Base-by-base conservation (phyloP, 2,113 vertebrate genomes). In the Pteronura brasiliensis region DNA sequence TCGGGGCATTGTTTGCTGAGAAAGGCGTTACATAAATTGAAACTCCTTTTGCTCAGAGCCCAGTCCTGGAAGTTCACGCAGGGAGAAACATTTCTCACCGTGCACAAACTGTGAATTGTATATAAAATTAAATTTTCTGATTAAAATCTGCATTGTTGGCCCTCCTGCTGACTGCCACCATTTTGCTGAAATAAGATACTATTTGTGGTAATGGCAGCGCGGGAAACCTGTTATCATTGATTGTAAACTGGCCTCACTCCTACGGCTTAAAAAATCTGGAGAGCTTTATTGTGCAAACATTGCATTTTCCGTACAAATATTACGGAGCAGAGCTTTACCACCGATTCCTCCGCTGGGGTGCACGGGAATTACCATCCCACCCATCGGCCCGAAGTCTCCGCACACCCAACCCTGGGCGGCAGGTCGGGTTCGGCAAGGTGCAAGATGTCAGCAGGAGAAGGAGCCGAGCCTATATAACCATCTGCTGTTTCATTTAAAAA, bases 51-150 rank as follows among this genome's bases (percentile, higher is more conserved):
- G 42, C 98, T 95, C 27, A 7, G 96, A 98, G 97, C 97, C 18
- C 20, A 9, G 74, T 98, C 96, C 96, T n/a, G 98, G 84, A 97
- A 77, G 90, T 97, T 93, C 94, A 81, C 29, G 97, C 93, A 34
- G 94, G 27, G 89, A 97, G 92, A 97, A 98, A 95, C 96, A 93
- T 96, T 98, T 99, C 98, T 97, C 97, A 91, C 92, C 11, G 0
- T 0, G 4, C 63, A 47, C 92, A 97, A 98, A 98, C 98, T 98
- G 97, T 82, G 97, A 98, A 98, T 96, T 97, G 97, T 94, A 80
- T 94, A 98, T 97, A 95, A 98, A 98, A 98, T 98, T 98, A 97
- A 97, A 95, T 94, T 93, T 98, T 97, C 86, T 4, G 95, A 95
- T 98, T 98, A 98, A 98, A 98, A 98, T 97, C 97, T 98, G 95